phyloP scores from a whole-genome alignment of 2,888 invertebrate genomes.

The Scaptomyza reducta region DNA sequence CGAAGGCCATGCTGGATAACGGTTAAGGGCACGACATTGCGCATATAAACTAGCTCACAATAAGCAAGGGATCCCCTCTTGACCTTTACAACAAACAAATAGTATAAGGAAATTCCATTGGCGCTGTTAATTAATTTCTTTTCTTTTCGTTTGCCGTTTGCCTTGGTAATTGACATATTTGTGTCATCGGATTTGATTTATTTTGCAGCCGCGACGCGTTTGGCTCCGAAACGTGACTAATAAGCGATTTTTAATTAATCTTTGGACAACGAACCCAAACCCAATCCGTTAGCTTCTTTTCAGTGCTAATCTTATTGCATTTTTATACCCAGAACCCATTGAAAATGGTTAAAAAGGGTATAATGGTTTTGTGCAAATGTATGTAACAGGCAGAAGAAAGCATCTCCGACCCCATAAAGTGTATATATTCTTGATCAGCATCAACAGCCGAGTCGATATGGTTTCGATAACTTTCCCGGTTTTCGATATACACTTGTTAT shows the following conservation, averaged over 20 bases:
- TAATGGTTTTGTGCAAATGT: too few species aligned
- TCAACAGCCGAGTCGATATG: too few species aligned
- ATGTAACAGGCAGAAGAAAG: too few species aligned
- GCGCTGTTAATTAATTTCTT: conserved; percentile 20
- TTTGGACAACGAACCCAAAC: conserved; percentile 16
- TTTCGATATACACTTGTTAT: too few species aligned
- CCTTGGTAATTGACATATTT: conserved; percentile 55
- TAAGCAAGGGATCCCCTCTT: neutral
- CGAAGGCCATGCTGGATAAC: conserved; percentile 71
- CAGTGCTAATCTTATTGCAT: conserved; percentile 31
- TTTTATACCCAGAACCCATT: too few species aligned
- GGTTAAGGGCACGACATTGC: conserved; percentile 45
- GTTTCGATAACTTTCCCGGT: too few species aligned
- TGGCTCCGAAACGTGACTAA: conserved; percentile 66
- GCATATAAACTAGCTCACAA: conserved; percentile 26
- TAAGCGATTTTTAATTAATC: conserved; percentile 39
- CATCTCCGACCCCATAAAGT: too few species aligned
- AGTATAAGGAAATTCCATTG: conserved; percentile 35
- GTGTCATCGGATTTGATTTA: conserved; percentile 39
- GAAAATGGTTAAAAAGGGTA: too few species aligned
- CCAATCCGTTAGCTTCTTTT: neutral
- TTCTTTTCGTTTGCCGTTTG: conserved; percentile 49
- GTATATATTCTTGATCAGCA: too few species aligned
- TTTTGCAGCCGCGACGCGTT: conserved; percentile 14
- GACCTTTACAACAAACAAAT: conserved; percentile 5